Evolutionary conservation across 2,113 vertebrate species (phyloP).

Genomic region (Zosterops japonicus): DNA sequence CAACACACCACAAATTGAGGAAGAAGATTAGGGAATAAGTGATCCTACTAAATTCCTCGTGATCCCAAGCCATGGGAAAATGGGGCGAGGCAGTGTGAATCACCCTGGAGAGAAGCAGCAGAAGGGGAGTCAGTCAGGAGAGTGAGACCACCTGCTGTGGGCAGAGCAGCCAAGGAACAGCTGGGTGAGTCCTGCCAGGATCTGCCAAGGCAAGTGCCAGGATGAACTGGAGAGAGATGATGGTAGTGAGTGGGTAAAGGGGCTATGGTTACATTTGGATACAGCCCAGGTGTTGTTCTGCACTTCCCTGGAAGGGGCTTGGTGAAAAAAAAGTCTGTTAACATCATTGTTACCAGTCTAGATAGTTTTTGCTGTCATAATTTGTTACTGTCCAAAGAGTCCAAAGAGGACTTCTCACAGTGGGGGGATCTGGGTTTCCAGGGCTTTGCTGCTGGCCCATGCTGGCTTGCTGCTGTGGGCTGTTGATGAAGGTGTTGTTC

Average conservation of each 20-base stretch:
- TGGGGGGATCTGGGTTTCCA: fast-evolving
- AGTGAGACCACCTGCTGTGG: fast-evolving
- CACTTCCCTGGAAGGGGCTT: neutral
- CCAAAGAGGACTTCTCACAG: fast-evolving
- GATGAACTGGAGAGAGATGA: neutral
- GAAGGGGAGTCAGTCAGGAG: neutral
- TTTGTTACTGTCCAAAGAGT: too few relatives aligned
- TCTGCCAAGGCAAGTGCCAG: neutral
- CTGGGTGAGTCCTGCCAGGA: neutral
- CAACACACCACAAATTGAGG: neutral
- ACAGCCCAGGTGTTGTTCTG: fast-evolving
- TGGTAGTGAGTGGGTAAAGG: neutral
- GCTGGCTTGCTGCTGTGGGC: neutral
- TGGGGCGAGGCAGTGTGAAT: neutral
- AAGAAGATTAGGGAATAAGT: slow-evolving; percentile 35
- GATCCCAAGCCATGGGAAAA: slow-evolving; percentile 40
- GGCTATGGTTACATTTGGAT: neutral
- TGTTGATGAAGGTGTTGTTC: neutral
- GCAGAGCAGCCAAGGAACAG: neutral
- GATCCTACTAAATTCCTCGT: slow-evolving; percentile 27
- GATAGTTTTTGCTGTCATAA: neutral
- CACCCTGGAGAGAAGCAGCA: neutral
- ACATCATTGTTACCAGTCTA: neutral
- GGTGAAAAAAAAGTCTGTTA: neutral
- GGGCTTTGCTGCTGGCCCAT: fast-evolving